phyloP scores from a whole-genome alignment of 1,140 invertebrate species.

The Parasteatoda tepidariorum region DNA sequence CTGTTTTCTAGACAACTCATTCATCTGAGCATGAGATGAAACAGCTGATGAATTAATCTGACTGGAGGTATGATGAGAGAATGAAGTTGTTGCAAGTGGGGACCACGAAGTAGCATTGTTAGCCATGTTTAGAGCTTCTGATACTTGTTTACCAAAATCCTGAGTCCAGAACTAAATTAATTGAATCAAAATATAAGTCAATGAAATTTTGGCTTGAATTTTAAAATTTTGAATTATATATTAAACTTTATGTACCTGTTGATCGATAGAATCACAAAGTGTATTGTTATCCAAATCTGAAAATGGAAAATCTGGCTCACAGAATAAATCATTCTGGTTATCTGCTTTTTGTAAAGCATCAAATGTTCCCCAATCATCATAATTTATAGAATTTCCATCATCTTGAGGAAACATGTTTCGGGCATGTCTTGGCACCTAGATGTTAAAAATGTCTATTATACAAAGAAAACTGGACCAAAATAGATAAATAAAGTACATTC shows the following conservation, averaged over 20 bases:
- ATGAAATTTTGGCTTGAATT: not conserved
- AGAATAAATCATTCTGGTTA: conserved; percentile 19
- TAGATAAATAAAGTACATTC: too few species aligned
- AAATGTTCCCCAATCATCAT: conserved; percentile 34
- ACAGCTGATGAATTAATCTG: conserved; percentile 9
- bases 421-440: conserved; percentile 9
- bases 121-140: conserved; percentile 39
- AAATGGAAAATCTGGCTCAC: conserved; percentile 40
- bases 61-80: conserved; percentile 14
- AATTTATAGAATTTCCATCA: conserved; percentile 15
- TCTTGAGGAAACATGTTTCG: not conserved
- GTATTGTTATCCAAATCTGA: conserved; percentile 30
- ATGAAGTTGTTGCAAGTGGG: conserved; percentile 7
- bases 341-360: conserved; percentile 27
- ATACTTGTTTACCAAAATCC: conserved; percentile 42
- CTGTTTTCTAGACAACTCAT: conserved; percentile 24
- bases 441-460: not conserved
- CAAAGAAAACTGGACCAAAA: too few species aligned
- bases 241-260: not conserved
- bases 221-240: not conserved
- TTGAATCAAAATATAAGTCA: not conserved
- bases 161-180: conserved; percentile 12
- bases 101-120: conserved; percentile 30
- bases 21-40: conserved; percentile 15
- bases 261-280: conserved; percentile 25